phyloP scores from a whole-genome alignment of 2,888 invertebrate genomes.

The Dromius quadrimaculatus region DNA sequence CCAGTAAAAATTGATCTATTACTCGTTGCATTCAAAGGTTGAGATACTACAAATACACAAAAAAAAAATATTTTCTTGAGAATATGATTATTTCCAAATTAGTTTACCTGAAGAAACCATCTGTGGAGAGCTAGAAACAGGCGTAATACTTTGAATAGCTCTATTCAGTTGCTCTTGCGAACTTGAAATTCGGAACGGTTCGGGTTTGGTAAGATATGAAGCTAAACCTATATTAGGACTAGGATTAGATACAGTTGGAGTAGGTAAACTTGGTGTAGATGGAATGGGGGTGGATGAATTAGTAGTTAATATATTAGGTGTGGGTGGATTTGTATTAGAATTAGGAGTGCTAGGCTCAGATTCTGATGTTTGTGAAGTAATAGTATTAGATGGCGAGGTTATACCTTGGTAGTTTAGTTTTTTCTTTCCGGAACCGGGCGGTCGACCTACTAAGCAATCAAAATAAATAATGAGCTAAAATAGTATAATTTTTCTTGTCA shows the following conservation, averaged over 20 bases:
- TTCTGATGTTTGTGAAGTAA: neutral
- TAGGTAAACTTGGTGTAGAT: constrained; percentile 3
- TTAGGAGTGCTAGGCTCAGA: neutral
- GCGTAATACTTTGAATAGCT: constrained; percentile 65
- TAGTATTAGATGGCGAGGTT: constrained; percentile 52
- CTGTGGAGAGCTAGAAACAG: constrained; percentile 54
- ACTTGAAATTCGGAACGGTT: constrained; percentile 46
- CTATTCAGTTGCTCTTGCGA: constrained; percentile 62
- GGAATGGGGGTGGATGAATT: constrained; percentile 22
- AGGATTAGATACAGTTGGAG: constrained; percentile 5
- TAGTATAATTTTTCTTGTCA: too few relatives aligned
- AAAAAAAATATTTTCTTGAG: neutral
- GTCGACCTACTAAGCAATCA: constrained; percentile 67
- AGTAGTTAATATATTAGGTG: neutral
- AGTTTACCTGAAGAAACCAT: constrained; percentile 8
- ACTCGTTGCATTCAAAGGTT: neutral
- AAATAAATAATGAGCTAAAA: too few relatives aligned
- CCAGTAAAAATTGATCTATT: constrained; percentile 57
- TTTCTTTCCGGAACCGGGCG: constrained; percentile 64
- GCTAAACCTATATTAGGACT: neutral
- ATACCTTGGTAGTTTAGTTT: constrained; percentile 64
- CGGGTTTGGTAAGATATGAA: constrained; percentile 33
- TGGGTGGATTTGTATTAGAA: constrained; percentile 51
- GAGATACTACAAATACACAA: constrained; percentile 22
- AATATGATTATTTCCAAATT: neutral